Evolutionary conservation across 2,113 vertebrate species (phyloP), one percentile per base, ranked within the genome.

Genomic region (Tursiops truncatus): DNA sequence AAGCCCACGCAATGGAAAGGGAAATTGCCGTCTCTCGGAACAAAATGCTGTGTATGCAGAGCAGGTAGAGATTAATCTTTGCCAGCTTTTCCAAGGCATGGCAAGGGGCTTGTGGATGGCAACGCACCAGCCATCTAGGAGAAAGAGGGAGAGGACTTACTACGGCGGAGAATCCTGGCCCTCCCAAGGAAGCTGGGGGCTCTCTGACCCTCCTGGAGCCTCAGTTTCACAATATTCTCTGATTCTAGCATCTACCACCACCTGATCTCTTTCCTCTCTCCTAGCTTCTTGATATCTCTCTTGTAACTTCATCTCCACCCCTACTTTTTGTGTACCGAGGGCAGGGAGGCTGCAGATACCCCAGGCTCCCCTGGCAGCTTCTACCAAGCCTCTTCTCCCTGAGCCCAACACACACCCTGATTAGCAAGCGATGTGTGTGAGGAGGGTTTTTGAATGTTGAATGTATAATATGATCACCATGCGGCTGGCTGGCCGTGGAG

Each of bases 361-460:
- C 71, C 85, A 92, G 91, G 44, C 70, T 58, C 87, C 90, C 94
- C 88, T 38, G 62, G 77, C 21, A 33, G 80, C 89, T 95, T 89
- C 79, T 58, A 33, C 98, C 96, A 98, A 99, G 98, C 98, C 98
- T 98, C 98, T 98, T 74, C 98, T 99, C 98, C 98, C 98, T 97
- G 97, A 95, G 82, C 94, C 92, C 74, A 41, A 23, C 47, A 36
- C 94, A 95, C 83, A 91, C 41, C 97, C 98, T 98, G 99, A 99
- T 99, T 99, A 99, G 98, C 98, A 99, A 99, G 98, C 98, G 98
- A 99, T 99, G 99, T 99, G 99, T 99, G 99, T 98, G 99, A 99
- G 98, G 98, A 98, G 98, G 98, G 97, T 96, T 99, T 99, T 98
- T 99, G 99, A 99, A 99, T 99, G 99, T 98, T 99, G 99, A 99